phyloP scores from a whole-genome alignment of 2,888 invertebrate genomes.

The Belgica antarctica region DNA sequence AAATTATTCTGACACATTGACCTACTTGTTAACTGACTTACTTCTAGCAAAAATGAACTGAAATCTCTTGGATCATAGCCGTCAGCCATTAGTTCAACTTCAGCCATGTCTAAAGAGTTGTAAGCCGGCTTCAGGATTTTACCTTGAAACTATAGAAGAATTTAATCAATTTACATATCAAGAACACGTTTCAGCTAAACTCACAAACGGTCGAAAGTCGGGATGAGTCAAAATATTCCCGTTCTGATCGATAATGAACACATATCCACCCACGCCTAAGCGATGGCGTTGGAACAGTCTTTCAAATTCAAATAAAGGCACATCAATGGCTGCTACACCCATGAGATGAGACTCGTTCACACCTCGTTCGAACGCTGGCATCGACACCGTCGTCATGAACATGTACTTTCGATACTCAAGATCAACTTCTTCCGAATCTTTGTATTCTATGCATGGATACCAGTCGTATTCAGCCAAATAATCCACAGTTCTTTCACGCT shows the following conservation, averaged over 20 bases:
- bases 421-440: conserved; percentile 8
- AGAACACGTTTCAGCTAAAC: conserved; percentile 47
- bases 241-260: conserved; percentile 71
- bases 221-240: conserved; percentile 76
- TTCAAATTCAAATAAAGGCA: conserved; percentile 70
- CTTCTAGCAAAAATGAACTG: conserved; percentile 56
- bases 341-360: conserved; percentile 58
- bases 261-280: conserved; percentile 74
- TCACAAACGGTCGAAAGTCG: conserved; percentile 70
- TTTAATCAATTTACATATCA: conserved; percentile 43
- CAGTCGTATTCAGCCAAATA: conserved; percentile 27
- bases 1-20: conserved; percentile 37
- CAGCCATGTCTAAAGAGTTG: conserved; percentile 75
- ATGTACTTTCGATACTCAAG: conserved; percentile 22
- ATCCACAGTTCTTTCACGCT: conserved; percentile 25
- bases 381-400: conserved; percentile 37
- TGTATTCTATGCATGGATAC: conserved; percentile 14
- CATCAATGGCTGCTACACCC: conserved; percentile 78
- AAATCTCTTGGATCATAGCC: conserved; percentile 60
- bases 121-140: conserved; percentile 70
- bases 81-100: conserved; percentile 68
- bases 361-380: conserved; percentile 32
- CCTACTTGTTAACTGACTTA: conserved; percentile 48
- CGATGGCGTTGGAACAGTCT: conserved; percentile 68
- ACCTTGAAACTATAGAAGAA: conserved; percentile 58